Conservation (phyloP, 2,113 vertebrate species). For the Herpailurus yagouaroundi region DNA sequence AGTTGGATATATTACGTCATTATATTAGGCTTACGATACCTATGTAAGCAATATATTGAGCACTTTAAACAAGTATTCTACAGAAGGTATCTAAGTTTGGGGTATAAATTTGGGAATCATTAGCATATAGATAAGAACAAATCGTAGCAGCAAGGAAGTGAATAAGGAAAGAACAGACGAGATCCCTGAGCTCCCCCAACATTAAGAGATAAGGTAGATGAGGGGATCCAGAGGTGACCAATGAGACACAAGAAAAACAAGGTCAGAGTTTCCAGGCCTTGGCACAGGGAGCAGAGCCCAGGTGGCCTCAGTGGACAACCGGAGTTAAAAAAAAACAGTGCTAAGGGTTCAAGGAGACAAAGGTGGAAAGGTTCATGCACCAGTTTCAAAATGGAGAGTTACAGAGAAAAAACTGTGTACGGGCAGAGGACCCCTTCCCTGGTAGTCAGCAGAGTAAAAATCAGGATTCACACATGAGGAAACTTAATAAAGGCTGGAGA, state of each 20-base stretch:
- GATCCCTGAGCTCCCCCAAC: not conserved
- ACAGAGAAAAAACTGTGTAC: not conserved
- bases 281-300: not conserved
- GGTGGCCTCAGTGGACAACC: not conserved
- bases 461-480: not conserved
- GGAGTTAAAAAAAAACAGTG: not conserved
- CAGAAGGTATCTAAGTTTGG: not conserved
- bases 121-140: not conserved
- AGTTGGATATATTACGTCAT: not conserved
- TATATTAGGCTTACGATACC: not conserved
- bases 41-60: not conserved
- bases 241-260: not conserved
- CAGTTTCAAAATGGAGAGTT: not conserved
- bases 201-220: not conserved
- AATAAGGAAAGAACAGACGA: not conserved
- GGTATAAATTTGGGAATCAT: not conserved
- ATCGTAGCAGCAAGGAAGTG: not conserved
- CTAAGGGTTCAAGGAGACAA: not conserved
- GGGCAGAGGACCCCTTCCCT: not conserved
- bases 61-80: not conserved
- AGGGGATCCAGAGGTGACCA: not conserved
- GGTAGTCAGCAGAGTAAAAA: not conserved
- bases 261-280: not conserved
- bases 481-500: not conserved
- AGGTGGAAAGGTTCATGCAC: not conserved